Conservation (phyloP, 2,113 vertebrate species). For the Empidonax traillii region DNA sequence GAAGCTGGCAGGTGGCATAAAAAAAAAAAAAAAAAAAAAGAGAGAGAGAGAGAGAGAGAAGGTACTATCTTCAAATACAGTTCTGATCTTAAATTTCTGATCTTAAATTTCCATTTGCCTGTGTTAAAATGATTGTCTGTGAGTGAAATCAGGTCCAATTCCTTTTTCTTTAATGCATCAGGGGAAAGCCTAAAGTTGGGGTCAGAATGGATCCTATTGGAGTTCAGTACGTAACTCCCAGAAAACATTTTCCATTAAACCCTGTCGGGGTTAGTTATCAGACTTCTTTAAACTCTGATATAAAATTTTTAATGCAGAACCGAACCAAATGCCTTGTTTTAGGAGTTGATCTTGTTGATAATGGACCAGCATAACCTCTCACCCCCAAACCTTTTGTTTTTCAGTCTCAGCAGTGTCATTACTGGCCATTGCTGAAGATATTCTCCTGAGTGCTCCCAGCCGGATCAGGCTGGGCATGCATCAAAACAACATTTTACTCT, state of each 20-base stretch:
- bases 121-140: neutral
- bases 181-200: neutral
- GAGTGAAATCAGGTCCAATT: neutral
- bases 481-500: neutral
- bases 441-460: neutral
- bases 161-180: neutral
- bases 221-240: neutral
- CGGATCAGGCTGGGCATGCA: neutral
- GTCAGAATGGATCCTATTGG: neutral
- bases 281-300: neutral
- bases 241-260: neutral
- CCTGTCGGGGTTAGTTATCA: neutral
- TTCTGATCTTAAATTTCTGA: neutral
- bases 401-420: neutral
- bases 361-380: neutral
- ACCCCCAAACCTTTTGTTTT: neutral
- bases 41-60: neutral
- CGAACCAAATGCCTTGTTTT: neutral
- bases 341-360: neutral
- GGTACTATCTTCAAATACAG: neutral
- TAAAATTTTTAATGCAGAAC: neutral
- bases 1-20: neutral
- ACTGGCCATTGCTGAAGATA: neutral
- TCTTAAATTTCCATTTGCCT: neutral
- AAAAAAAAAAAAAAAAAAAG: neutral